These are phyloP conservation scores for Melanargia galathea DNA, from an alignment of 2,888 invertebrate genomes.

Conservation along the genomic window DNA sequence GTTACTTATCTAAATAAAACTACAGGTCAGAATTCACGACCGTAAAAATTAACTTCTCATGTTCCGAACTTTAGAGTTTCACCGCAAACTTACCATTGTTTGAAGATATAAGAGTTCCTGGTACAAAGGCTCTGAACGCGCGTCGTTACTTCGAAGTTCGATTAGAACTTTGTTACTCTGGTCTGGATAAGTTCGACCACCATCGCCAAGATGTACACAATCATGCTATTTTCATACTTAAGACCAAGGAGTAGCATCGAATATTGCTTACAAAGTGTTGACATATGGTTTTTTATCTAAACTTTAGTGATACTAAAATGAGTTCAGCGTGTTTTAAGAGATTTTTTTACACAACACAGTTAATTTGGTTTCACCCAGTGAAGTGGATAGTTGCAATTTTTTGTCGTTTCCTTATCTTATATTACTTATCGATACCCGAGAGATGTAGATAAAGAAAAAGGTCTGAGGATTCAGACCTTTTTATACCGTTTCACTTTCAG, in stretches of 20 bases:
- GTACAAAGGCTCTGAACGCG: slow-evolving; percentile 65
- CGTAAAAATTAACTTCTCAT: slow-evolving; percentile 43
- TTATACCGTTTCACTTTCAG: background rate
- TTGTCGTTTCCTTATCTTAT: slow-evolving; percentile 1
- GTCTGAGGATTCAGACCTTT: background rate
- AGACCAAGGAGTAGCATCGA: background rate
- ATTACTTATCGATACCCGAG: background rate
- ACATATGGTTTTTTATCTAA: slow-evolving; percentile 11
- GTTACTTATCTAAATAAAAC: slow-evolving; percentile 24
- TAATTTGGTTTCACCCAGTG: slow-evolving; percentile 3
- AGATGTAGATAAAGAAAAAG: background rate
- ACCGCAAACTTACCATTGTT: slow-evolving; percentile 50
- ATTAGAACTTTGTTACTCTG: slow-evolving; percentile 60
- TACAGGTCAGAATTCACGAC: slow-evolving; percentile 29
- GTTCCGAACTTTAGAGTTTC: slow-evolving; percentile 49
- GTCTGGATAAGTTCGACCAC: slow-evolving; percentile 46
- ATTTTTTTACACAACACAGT: slow-evolving; percentile 6
- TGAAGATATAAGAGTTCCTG: slow-evolving; percentile 63
- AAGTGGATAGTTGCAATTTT: background rate
- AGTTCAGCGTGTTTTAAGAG: slow-evolving; percentile 16
- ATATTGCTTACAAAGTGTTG: background rate
- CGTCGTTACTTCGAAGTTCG: slow-evolving; percentile 66
- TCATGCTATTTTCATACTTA: slow-evolving; percentile 27
- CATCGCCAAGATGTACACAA: slow-evolving; percentile 36
- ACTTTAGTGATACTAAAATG: slow-evolving; percentile 16